A percentile compares a stretch with the other conserved stretches of the same genome.
phyloP scores from a whole-genome alignment of 1,140 invertebrate genomes.

The Venturia canescens region DNA sequence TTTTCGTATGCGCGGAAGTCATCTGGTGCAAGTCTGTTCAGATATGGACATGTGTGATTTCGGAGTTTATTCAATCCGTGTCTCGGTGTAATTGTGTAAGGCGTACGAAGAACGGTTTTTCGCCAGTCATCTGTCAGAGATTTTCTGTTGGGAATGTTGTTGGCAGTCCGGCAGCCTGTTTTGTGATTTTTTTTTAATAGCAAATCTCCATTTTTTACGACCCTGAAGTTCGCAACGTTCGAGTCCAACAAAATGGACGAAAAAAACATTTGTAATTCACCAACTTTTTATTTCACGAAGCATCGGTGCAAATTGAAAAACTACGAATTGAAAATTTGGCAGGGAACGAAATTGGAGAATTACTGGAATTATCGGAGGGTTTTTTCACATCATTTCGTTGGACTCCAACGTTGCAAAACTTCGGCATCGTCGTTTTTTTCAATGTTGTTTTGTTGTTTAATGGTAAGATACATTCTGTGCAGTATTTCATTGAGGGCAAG shows the following conservation, averaged over 20 bases:
- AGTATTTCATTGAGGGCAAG: slow-evolving; percentile 17
- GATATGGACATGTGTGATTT: not conserved
- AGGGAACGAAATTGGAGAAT: too few species aligned
- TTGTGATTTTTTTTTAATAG: not conserved
- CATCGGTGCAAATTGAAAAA: too few species aligned
- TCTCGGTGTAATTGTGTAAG: not conserved
- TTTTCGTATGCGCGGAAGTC: not conserved
- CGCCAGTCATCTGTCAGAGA: not conserved
- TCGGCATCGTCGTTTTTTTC: too few species aligned
- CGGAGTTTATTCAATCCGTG: not conserved
- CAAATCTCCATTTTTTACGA: slow-evolving; percentile 10
- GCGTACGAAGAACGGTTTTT: not conserved
- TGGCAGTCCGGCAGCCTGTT: not conserved
- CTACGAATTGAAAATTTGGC: too few species aligned
- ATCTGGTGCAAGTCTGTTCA: not conserved
- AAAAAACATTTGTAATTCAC: too few species aligned
- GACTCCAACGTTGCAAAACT: too few species aligned
- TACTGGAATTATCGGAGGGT: too few species aligned
- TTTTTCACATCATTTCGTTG: too few species aligned
- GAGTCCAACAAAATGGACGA: too few species aligned
- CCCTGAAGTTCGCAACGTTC: too few species aligned
- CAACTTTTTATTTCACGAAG: too few species aligned
- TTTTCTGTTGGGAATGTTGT: not conserved
- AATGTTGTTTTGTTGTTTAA: not conserved
- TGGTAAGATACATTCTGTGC: slow-evolving; percentile 16